These are phyloP conservation scores for Clarias pachynema DNA, from an alignment of 2,797 vertebrate genomes.

Conservation along the genomic window DNA sequence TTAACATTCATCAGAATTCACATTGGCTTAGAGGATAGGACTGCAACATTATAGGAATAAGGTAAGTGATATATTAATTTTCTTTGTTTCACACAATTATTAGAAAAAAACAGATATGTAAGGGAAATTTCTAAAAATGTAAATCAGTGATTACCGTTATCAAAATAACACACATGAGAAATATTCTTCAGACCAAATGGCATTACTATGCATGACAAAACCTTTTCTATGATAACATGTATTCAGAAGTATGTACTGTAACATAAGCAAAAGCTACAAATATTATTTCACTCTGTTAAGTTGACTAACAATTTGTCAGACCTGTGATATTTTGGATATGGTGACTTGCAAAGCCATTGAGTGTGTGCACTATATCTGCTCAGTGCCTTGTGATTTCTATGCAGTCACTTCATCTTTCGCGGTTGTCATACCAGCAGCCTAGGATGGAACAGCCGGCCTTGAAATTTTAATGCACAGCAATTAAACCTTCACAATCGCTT, in stretches of 20 bases:
- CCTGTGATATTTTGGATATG: background rate
- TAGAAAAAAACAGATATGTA: background rate
- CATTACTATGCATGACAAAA: background rate
- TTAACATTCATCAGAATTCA: background rate
- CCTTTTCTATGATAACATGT: background rate
- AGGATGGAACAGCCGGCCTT: slow-evolving; percentile 49
- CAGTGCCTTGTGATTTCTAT: slow-evolving; percentile 34
- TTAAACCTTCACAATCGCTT: slow-evolving; percentile 56
- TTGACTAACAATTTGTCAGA: background rate
- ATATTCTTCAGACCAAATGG: background rate
- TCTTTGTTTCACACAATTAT: background rate
- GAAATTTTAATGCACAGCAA: slow-evolving; percentile 61
- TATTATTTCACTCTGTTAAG: background rate
- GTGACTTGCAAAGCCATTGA: slow-evolving; percentile 4
- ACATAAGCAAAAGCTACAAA: background rate
- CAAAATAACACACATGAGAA: background rate
- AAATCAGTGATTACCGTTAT: background rate
- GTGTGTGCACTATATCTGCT: slow-evolving; percentile 33
- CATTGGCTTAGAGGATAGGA: background rate
- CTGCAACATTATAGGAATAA: background rate
- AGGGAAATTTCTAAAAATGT: background rate
- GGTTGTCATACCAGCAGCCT: slow-evolving; percentile 43
- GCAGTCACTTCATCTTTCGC: slow-evolving; percentile 48
- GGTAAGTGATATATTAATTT: background rate
- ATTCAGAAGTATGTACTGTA: background rate